These are phyloP conservation scores for Cebidichthys violaceus DNA, from an alignment of 2,113 vertebrate genomes.

Conservation along the genomic window DNA sequence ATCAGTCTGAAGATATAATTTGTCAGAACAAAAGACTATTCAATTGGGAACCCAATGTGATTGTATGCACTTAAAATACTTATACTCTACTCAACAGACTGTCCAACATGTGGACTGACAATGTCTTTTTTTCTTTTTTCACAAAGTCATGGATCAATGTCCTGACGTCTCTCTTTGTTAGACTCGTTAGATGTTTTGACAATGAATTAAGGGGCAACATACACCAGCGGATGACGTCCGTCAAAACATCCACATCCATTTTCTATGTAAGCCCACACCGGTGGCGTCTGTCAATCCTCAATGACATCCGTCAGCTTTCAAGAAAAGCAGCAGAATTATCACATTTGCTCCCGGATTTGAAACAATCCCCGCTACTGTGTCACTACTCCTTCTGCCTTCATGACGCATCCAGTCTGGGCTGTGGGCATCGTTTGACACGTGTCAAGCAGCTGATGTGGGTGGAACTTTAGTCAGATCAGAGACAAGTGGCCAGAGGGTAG, in stretches of 20 bases:
- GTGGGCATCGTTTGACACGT: not conserved
- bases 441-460: not conserved
- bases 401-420: slow-evolving; percentile 7
- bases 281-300: not conserved
- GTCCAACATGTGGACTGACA: not conserved
- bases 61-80: not conserved
- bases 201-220: not conserved
- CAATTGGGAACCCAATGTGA: not conserved
- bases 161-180: not conserved
- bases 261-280: not conserved
- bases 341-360: not conserved
- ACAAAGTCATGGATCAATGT: not conserved
- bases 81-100: not conserved
- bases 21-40: not conserved
- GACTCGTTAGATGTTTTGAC: not conserved
- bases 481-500: not conserved
- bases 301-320: not conserved
- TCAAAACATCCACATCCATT: slow-evolving; percentile 11
- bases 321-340: slow-evolving; percentile 4
- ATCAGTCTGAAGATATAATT: not conserved
- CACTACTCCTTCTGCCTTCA: not conserved
- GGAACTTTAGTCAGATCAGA: not conserved
- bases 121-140: not conserved
- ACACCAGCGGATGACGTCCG: not conserved
- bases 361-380: not conserved